Conservation (phyloP, 2,797 vertebrate species). For the Morelia viridis region DNA sequence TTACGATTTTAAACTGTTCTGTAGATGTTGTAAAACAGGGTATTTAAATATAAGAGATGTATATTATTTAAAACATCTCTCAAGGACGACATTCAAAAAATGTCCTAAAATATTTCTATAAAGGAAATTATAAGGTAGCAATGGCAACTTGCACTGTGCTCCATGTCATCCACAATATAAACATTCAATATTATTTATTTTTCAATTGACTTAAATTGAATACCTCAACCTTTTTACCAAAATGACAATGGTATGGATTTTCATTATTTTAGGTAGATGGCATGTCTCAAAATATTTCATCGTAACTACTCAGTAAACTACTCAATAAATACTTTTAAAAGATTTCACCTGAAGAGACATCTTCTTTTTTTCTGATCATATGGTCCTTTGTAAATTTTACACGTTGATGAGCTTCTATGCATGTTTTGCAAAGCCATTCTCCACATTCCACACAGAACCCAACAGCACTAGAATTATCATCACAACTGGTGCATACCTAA, state of each 20-base stretch:
- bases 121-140: neutral
- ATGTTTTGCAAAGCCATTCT: constrained; percentile 98
- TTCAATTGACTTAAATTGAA: neutral
- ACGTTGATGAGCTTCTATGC: constrained; percentile 97
- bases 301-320: neutral
- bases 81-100: neutral
- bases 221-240: neutral
- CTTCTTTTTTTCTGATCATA: constrained; percentile 96
- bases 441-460: constrained; percentile 97
- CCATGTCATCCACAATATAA: neutral
- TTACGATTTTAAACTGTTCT: neutral
- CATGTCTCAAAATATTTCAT: neutral
- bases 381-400: constrained; percentile 99
- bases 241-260: neutral
- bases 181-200: neutral
- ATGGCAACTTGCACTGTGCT: neutral
- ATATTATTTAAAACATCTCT: too few species aligned
- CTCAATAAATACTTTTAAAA: neutral
- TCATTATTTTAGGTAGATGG: neutral
- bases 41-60: neutral
- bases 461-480: constrained; percentile 94
- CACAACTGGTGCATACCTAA: constrained; percentile 97
- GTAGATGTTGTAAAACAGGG: neutral
- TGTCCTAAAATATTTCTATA: neutral
- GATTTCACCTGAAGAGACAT: constrained; percentile 83